Evolutionary conservation across 2,113 vertebrate species (phyloP).

Genomic region (Actenoides hombroni): DNA sequence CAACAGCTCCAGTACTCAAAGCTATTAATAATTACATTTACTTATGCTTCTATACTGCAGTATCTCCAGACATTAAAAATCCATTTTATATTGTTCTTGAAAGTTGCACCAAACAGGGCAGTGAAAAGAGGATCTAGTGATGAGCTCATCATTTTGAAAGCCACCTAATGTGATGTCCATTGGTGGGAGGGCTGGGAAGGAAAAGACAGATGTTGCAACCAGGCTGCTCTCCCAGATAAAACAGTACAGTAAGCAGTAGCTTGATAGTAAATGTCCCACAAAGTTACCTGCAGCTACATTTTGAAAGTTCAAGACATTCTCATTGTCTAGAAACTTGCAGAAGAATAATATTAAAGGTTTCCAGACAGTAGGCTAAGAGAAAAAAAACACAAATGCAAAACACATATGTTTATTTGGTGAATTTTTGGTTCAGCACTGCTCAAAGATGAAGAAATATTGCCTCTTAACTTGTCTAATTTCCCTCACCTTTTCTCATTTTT

Average conservation of each 20-base stretch:
- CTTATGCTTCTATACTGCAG: neutral
- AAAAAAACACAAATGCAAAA: neutral
- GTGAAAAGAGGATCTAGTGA: neutral
- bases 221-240: neutral
- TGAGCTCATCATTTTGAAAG: neutral
- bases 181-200: neutral
- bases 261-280: neutral
- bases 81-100: neutral
- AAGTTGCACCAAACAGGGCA: neutral
- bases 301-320: slow-evolving; percentile 8
- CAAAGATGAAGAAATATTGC: slow-evolving; percentile 35
- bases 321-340: neutral
- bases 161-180: neutral
- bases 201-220: slow-evolving; percentile 1
- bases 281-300: neutral
- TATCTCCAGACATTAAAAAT: neutral
- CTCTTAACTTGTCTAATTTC: slow-evolving; percentile 43
- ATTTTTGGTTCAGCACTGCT: neutral
- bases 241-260: neutral
- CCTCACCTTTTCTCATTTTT: neutral
- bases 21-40: neutral
- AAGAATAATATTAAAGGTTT: neutral
- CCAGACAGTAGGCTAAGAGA: neutral
- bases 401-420: accelerated
- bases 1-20: neutral